Evolutionary conservation across 2,797 vertebrate species (phyloP).

Genomic region (Sebastes steindachneri): DNA sequence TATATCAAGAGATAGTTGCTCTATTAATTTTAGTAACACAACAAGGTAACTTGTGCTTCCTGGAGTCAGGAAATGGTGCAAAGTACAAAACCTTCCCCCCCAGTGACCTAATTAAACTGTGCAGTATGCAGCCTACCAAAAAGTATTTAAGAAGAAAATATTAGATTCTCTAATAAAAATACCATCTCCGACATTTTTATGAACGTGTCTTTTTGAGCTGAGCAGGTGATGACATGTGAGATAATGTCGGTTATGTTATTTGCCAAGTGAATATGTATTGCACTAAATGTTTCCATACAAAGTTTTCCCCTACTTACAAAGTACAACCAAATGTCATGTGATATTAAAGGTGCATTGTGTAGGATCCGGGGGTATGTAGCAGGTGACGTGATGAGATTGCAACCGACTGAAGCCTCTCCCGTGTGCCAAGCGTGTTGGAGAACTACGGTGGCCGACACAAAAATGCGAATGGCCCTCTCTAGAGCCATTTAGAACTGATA

Average conservation of each 20-base stretch:
- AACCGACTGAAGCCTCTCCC: background rate
- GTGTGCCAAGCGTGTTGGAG: no score
- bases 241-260: background rate
- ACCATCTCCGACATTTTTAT: background rate
- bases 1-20: background rate
- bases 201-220: background rate
- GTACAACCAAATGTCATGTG: background rate
- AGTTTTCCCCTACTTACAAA: background rate
- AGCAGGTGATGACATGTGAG: background rate
- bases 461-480: background rate
- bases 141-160: background rate
- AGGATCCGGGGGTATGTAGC: background rate
- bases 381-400: background rate
- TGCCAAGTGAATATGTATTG: background rate
- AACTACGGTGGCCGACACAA: background rate
- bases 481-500: background rate
- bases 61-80: conserved; percentile 4
- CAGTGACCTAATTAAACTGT: background rate
- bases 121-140: background rate
- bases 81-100: background rate
- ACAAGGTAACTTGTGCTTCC: background rate
- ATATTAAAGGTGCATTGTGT: background rate
- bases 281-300: background rate
- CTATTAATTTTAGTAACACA: background rate
- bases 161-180: background rate